phyloP scores from a whole-genome alignment of 2,113 vertebrate genomes.

The Patagioenas fasciata region DNA sequence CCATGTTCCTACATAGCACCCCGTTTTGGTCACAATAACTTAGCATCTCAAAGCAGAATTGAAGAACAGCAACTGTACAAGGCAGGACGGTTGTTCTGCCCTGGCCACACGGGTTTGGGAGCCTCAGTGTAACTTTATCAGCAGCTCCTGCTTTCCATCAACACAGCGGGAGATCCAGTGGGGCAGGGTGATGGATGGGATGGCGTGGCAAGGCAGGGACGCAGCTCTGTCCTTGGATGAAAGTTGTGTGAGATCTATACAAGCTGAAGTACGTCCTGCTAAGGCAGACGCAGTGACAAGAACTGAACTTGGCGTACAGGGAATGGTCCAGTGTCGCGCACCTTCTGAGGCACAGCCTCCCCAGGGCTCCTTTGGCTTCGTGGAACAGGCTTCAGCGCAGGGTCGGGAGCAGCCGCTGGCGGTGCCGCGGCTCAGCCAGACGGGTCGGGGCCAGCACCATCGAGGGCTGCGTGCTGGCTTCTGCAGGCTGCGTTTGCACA shows the following conservation, averaged over 20 bases:
- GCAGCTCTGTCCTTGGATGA: background rate
- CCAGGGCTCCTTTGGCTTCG: fast-evolving
- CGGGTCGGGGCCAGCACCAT: background rate
- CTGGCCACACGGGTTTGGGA: background rate
- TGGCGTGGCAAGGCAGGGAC: background rate
- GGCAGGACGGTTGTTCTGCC: background rate
- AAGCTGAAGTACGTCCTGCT: background rate
- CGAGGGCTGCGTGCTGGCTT: background rate
- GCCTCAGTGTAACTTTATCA: background rate
- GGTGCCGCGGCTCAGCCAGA: fast-evolving
- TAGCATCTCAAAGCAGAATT: background rate
- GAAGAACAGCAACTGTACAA: background rate
- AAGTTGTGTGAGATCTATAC: background rate
- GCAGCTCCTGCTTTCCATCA: background rate
- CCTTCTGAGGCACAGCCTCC: background rate
- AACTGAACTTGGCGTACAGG: background rate
- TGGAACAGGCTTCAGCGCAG: background rate
- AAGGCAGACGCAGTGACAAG: background rate
- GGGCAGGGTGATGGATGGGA: background rate
- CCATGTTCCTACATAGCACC: background rate
- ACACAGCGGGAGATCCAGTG: background rate
- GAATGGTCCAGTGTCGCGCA: background rate
- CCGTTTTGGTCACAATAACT: fast-evolving
- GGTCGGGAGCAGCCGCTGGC: background rate
- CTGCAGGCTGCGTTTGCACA: fast-evolving